phyloP scores from a whole-genome alignment of 2,888 invertebrate species.

The Chrysodeixis includens region DNA sequence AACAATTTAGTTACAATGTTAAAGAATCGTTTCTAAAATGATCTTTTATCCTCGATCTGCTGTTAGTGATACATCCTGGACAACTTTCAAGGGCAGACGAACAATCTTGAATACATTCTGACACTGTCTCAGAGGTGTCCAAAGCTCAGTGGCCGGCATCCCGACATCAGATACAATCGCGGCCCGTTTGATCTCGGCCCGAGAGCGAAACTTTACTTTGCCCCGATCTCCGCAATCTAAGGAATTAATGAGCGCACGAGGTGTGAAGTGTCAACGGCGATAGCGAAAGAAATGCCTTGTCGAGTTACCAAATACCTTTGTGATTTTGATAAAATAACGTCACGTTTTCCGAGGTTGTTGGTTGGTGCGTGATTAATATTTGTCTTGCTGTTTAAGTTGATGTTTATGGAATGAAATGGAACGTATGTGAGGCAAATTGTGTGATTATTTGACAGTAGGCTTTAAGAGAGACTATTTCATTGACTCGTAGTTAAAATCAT shows the following conservation, averaged over 20 bases:
- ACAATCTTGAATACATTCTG: slow-evolving; percentile 41
- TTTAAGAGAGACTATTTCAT: too few species aligned
- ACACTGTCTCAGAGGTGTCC: slow-evolving; percentile 42
- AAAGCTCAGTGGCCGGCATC: slow-evolving; percentile 58
- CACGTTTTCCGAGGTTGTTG: slow-evolving; percentile 6
- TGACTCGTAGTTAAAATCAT: too few species aligned
- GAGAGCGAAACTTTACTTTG: slow-evolving; percentile 64
- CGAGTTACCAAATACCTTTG: slow-evolving; percentile 43
- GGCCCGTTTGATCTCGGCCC: slow-evolving; percentile 62
- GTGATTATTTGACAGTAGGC: too few species aligned
- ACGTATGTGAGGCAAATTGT: too few species aligned
- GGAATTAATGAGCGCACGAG: slow-evolving; percentile 66
- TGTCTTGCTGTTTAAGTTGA: neutral
- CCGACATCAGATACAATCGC: slow-evolving; percentile 62
- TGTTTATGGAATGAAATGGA: neutral
- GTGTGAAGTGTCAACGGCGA: slow-evolving; percentile 64
- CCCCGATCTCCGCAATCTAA: slow-evolving; percentile 67
- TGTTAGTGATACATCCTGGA: slow-evolving; percentile 15
- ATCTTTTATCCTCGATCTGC: neutral
- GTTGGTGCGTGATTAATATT: slow-evolving; percentile 11
- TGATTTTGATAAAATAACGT: slow-evolving; percentile 48
- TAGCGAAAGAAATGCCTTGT: slow-evolving; percentile 23
- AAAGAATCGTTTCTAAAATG: neutral
- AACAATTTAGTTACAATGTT: neutral
- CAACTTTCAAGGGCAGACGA: slow-evolving; percentile 41